Evolutionary conservation across 2,888 invertebrate species (phyloP).

Genomic region (Pterobdella sp.): DNA sequence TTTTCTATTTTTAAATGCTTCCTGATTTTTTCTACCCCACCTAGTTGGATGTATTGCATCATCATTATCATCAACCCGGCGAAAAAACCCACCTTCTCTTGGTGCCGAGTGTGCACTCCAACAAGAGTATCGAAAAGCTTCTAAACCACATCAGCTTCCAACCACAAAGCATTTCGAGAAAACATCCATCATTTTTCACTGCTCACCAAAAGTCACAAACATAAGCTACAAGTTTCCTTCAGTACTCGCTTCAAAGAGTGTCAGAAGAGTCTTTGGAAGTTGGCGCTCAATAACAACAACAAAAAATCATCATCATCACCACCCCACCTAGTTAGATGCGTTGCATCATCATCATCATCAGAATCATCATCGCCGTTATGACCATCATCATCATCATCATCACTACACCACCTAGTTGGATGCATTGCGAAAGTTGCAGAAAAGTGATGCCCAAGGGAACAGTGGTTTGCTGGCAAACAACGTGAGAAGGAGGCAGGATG

Average conservation of each 20-base stretch:
- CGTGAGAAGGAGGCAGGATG: slow-evolving; percentile 1
- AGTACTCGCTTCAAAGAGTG: neutral
- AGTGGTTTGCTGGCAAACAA: slow-evolving; percentile 17
- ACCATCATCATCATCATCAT: neutral
- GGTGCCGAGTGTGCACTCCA: too few species aligned
- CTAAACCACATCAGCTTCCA: too few species aligned
- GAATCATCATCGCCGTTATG: neutral
- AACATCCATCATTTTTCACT: too few species aligned
- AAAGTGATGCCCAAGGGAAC: slow-evolving; percentile 6
- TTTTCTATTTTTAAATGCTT: too few species aligned
- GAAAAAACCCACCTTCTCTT: too few species aligned
- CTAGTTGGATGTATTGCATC: too few species aligned
- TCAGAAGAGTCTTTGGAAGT: too few species aligned
- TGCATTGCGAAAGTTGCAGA: neutral
- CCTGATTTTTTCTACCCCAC: too few species aligned
- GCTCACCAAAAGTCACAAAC: too few species aligned
- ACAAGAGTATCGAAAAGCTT: too few species aligned
- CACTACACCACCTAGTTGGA: neutral
- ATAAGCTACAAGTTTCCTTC: neutral
- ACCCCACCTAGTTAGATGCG: neutral
- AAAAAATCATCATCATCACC: neutral
- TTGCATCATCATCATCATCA: neutral
- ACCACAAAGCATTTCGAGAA: too few species aligned
- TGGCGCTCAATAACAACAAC: neutral
- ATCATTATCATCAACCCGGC: too few species aligned